phyloP scores from a whole-genome alignment of 2,113 vertebrate genomes.

The Archilochus colubris region DNA sequence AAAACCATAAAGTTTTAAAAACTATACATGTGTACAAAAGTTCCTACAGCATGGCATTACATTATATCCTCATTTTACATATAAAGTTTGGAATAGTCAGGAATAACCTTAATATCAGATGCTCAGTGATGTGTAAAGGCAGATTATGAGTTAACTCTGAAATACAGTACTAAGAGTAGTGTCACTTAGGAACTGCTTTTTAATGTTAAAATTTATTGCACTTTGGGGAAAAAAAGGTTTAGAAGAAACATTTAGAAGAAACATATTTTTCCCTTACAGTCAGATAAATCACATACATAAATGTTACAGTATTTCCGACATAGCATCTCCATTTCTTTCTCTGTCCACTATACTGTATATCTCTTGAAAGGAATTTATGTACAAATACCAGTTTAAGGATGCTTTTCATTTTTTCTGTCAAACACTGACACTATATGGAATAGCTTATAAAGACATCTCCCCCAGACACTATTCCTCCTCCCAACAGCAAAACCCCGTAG shows the following conservation, averaged over 20 bases:
- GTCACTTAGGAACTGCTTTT: neutral
- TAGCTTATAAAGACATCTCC: neutral
- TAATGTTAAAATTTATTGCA: neutral
- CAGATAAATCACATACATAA: neutral
- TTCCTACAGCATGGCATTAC: neutral
- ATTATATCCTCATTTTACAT: neutral
- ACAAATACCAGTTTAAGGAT: neutral
- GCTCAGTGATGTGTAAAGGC: neutral
- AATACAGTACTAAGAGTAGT: neutral
- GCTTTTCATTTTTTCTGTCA: neutral
- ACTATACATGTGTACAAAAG: neutral
- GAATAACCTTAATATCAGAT: neutral
- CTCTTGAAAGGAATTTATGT: neutral
- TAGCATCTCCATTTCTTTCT: neutral
- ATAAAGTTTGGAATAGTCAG: neutral
- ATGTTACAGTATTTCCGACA: neutral
- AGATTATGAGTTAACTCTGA: neutral
- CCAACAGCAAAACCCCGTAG: neutral
- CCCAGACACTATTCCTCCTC: neutral
- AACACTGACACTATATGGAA: neutral
- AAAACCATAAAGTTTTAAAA: neutral
- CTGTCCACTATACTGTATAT: neutral
- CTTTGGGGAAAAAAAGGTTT: neutral
- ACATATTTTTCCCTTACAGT: neutral
- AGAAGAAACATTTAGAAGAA: neutral